Evolutionary conservation across 2,888 invertebrate genomes (phyloP).

Genomic region (Rotaria sp.): DNA sequence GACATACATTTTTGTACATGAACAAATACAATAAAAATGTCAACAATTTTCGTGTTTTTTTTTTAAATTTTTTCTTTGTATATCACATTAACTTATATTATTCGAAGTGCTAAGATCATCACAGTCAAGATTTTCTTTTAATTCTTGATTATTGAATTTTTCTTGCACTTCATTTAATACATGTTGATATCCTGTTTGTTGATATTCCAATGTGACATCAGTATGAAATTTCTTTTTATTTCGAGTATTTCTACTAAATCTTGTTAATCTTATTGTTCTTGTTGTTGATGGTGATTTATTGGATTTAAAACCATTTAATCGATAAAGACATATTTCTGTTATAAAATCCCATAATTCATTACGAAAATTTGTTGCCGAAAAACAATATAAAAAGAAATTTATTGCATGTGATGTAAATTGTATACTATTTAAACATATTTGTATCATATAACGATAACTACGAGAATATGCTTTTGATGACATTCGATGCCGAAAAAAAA

Average conservation of each 20-base stretch:
- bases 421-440: slow-evolving; percentile 34
- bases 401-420: slow-evolving; percentile 38
- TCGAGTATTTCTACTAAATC: background rate
- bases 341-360: slow-evolving; percentile 20
- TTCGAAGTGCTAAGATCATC: no score
- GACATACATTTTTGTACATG: no score
- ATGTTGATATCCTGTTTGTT: background rate
- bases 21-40: no score
- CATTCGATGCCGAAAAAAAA: slow-evolving; percentile 33
- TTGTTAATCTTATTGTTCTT: background rate
- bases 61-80: no score
- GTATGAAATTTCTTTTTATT: background rate
- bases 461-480: background rate
- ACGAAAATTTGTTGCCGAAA: slow-evolving; percentile 38
- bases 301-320: background rate
- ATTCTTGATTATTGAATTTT: no score
- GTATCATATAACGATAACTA: slow-evolving; percentile 25
- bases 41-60: no score
- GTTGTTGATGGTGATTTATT: background rate
- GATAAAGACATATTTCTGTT: background rate
- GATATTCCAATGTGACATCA: background rate
- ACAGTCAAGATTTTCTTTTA: no score
- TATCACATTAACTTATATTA: no score
- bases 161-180: no score
- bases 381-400: slow-evolving; percentile 39